Percentiles rank a stretch among this genome's conserved stretches.
phyloP scores from a whole-genome alignment of 2,888 invertebrate genomes.

The Auanema sp. region DNA sequence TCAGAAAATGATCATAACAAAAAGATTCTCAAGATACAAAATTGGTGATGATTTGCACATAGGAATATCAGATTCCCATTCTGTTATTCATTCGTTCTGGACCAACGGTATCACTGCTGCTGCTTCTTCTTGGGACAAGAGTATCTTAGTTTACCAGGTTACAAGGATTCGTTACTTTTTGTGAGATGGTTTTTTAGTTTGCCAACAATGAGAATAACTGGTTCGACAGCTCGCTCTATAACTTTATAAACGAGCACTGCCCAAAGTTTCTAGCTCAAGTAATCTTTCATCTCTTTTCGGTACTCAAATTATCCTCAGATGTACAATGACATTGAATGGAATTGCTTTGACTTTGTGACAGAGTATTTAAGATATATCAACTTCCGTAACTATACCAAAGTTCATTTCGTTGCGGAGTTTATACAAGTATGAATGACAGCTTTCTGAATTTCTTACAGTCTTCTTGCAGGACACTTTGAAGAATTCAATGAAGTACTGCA shows the following conservation, averaged over 20 bases:
- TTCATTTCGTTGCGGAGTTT: slow-evolving; percentile 29
- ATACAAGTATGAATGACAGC: slow-evolving; percentile 9
- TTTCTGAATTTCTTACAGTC: too few relatives aligned
- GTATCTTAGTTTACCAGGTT: slow-evolving; percentile 21
- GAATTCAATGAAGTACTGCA: slow-evolving; percentile 31
- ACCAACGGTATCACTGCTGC: slow-evolving; percentile 20
- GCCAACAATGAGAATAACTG: slow-evolving; percentile 10
- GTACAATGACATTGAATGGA: slow-evolving; percentile 30
- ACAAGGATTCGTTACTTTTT: background rate
- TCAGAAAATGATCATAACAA: background rate
- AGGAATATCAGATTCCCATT: slow-evolving; percentile 28
- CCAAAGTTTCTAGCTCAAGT: slow-evolving; percentile 17
- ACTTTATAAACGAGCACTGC: slow-evolving; percentile 13
- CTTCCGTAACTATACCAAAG: slow-evolving; percentile 25
- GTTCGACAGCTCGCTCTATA: slow-evolving; percentile 20
- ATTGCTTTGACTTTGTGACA: slow-evolving; percentile 35
- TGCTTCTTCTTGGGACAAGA: slow-evolving; percentile 24
- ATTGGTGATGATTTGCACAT: slow-evolving; percentile 35
- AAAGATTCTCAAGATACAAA: slow-evolving; percentile 15
- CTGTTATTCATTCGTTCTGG: slow-evolving; percentile 30
- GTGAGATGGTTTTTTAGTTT: slow-evolving; percentile 15
- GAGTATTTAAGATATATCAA: slow-evolving; percentile 30
- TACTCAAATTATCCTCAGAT: slow-evolving; percentile 13
- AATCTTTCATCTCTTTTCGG: background rate
- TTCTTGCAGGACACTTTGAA: slow-evolving; percentile 21